Base-by-base conservation (phyloP, 2,888 invertebrate species). In the Anthoptus insignis region DNA sequence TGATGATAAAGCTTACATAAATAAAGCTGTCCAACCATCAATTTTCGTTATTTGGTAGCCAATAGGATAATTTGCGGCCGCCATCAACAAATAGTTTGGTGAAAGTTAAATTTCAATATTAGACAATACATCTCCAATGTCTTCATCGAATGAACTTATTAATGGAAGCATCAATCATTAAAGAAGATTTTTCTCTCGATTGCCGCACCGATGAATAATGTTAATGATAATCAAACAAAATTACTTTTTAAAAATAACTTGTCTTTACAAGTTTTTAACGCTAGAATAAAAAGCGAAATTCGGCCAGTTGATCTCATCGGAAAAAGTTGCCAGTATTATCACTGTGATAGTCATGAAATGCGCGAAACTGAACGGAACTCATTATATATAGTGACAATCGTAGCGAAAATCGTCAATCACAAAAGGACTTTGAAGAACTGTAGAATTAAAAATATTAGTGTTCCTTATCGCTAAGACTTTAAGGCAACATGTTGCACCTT, bases 81-180 rank as follows among this genome's bases (percentile, higher is more conserved):
- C 79, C 75, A 79, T 81, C 80, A 79, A 81, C 80, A 83, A 87
- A 85, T 81, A 81, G 76, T 76, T 73, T 73, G 80, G 91, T 87
- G 91, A 91, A 91, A 91, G 91, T 88, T 78, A 83, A 83, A 84
- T 87, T 87, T 87, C 84, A 86, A 86, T 86, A 86, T 84, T 84
- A 85, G 82, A 80, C 80, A 84, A 86, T 76, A 74, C 80, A 73
- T 67, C 80, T 69, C 80, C 79, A 82, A 82, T 82, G 82, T 78
- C 80, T 76, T 76, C 74, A 77, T 81, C 80, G 83, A 81, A 82
- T 78, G 70, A 77, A 80, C 80, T 85, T 89, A 88, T 90, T 91
- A 91, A 87, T 87, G 80, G 81, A 86, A 73, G 80, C 84, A 85
- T 89, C 88, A 84, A 88, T 89, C 89, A 87, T 32, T 22, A 50